Base-by-base conservation (phyloP, 2,888 invertebrate species). In the Euplagia quadripunctaria region DNA sequence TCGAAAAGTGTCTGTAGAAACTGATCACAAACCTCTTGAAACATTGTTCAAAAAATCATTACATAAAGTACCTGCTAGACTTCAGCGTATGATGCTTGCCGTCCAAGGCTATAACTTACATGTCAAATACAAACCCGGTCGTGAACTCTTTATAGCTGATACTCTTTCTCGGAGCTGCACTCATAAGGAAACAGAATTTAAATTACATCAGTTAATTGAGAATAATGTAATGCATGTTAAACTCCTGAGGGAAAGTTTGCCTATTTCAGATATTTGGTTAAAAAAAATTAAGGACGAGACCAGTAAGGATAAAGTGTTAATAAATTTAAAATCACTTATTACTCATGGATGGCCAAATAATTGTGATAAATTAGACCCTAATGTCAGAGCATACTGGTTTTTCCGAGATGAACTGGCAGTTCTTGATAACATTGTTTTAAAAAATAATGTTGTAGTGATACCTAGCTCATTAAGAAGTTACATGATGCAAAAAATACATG, bases 21-120 rank as follows among this genome's bases (percentile, higher is more conserved):
- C 79, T 0, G 79, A 80, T 63, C 82, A 82, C 12, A 79, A 76
- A 63, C 79, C 78, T 5, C 20, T 79, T 12, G 76, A 74, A 42
- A 58, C 70, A 6, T 42, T 81, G 7, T 81, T 81, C 64, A 76
- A 74, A 20, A 81, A 81, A 67, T 61, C 74, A 0, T 51, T 79
- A 42, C n/a, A 70, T 51, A 64, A 70, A 14, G 72, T 73, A 0
- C 80, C 80, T 16, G 73, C 72, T n/a, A n/a, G n/a, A n/a, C n/a
- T n/a, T n/a, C n/a, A n/a, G n/a, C n/a, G n/a, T n/a, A n/a, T n/a
- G n/a, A n/a, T n/a, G n/a, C n/a, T n/a, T n/a, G n/a, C n/a, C n/a
- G n/a, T n/a, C n/a, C n/a, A n/a, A n/a, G n/a, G n/a, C n/a, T n/a
- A n/a, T n/a, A n/a, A n/a, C n/a, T n/a, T n/a, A n/a, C n/a, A n/a